A percentile compares a stretch with the other conserved stretches of the same genome.
phyloP scores from a whole-genome alignment of 2,888 invertebrate species.

The Peribatodes rhomboidaria region DNA sequence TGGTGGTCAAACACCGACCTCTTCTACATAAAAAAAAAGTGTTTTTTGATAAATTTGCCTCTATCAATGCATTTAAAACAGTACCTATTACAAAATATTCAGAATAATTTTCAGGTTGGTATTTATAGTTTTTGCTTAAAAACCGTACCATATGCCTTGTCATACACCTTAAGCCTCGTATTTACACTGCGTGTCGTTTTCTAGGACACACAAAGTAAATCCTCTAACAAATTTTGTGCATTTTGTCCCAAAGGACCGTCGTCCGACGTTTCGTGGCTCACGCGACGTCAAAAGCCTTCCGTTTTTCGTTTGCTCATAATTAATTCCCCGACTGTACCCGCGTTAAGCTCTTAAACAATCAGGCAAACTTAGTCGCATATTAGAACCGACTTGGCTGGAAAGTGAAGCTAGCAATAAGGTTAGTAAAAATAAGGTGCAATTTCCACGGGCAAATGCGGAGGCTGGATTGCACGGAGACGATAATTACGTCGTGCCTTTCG shows the following conservation, averaged over 20 bases:
- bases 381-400: background rate
- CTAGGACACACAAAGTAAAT: background rate
- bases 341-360: slow-evolving; percentile 22
- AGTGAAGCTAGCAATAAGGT: background rate
- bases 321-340: slow-evolving; percentile 26
- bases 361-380: slow-evolving; percentile 13
- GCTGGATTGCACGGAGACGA: no score
- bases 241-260: background rate
- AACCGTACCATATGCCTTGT: no score
- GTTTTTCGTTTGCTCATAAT: slow-evolving; percentile 29
- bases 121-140: no score
- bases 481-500: no score
- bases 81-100: no score
- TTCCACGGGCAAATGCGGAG: background rate
- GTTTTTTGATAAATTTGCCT: no score
- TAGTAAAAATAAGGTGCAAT: background rate
- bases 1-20: no score
- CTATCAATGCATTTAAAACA: no score
- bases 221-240: background rate
- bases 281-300: slow-evolving; percentile 23
- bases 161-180: no score
- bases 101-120: no score
- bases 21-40: no score
- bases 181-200: background rate
- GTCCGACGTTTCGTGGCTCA: slow-evolving; percentile 17